Evolutionary conservation across 2,797 vertebrate species (phyloP).

Genomic region (Gobionotothen gibberifrons): DNA sequence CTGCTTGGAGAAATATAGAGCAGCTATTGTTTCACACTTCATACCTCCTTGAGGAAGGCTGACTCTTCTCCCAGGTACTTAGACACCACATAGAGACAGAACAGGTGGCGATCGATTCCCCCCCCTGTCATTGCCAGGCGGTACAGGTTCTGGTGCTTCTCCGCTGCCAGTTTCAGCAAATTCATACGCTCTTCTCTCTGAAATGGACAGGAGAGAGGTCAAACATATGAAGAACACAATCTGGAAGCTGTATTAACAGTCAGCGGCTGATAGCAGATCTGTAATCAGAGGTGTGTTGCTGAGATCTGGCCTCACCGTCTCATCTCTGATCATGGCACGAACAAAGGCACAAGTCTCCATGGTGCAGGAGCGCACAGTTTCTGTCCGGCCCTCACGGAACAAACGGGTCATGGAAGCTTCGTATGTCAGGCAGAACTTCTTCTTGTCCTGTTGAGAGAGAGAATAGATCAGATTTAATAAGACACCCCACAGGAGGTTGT

Average conservation of each 20-base stretch:
- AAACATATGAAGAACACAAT: neutral
- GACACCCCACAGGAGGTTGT: neutral
- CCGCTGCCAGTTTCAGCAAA: conserved; percentile 86
- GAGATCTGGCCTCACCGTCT: conserved; percentile 81
- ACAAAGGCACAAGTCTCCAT: conserved; percentile 90
- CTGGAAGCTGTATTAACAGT: neutral
- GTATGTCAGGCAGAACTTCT: conserved; percentile 95
- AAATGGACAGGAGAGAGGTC: neutral
- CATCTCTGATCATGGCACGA: conserved; percentile 86
- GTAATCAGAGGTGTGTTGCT: neutral
- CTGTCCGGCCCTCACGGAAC: conserved; percentile 95
- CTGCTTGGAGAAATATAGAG: neutral
- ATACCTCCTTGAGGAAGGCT: conserved; percentile 94
- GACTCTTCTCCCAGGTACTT: conserved; percentile 97
- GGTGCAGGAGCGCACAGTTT: conserved; percentile 96
- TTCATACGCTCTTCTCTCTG: conserved; percentile 88
- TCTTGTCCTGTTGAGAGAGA: conserved; percentile 87
- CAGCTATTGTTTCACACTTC: conserved; percentile 16
- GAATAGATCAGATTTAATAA: neutral
- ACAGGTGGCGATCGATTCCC: conserved; percentile 96
- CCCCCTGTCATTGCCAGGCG: conserved; percentile 93
- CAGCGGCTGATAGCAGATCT: neutral
- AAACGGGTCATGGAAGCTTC: conserved; percentile 98
- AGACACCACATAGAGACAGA: conserved; percentile 98
- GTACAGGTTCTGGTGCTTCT: conserved; percentile 92